Base-by-base conservation (phyloP, 2,113 vertebrate species). In the Catharus fuscescens region DNA sequence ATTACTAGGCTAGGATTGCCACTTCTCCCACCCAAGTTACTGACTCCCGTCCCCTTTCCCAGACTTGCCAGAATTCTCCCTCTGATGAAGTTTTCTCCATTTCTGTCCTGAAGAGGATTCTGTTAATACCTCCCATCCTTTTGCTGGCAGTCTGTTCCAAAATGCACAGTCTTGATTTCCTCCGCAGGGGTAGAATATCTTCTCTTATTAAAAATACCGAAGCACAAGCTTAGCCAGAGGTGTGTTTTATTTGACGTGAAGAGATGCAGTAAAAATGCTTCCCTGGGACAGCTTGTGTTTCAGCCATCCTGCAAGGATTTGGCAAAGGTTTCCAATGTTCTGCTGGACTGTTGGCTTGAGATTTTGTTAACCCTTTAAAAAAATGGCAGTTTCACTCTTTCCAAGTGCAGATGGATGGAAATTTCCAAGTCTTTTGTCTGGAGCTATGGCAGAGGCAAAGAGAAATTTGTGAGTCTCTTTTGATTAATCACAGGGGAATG, bases 341-440 rank as follows among this genome's bases (percentile, higher is more conserved):
- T 86, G 71, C 84, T 71, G 86, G 71, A 59, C 89, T 45, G 76
- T 81, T 36, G 18, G 20, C 64, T 59, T 81, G 87, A 89, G 90
- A 74, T 76, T 92, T 95, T 93, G 78, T 95, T 77, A 95, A 94
- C 77, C 70, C 60, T 94, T 93, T 86, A 94, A 86, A 44, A 80
- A 94, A 73, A 52, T 32, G 81, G 89, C 88, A 77, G 40, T 88
- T 96, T 88, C 93, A 92, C 42, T n/a, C 9, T 79, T 80, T 91
- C 57, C 64, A 44, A 57, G 81, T 8, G 12, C 36, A 56, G 40
- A 62, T 12, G 64, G 83, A 73, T 82, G 83, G 86, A 96, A 93
- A 80, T 72, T 92, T 91, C 83, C 82, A 82, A 21, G 76, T 18
- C 71, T 25, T 83, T 80, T 91, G 45, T 85, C 83, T 83, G 76